Base-by-base conservation (phyloP, 2,888 invertebrate species). In the Oligia strigilis region DNA sequence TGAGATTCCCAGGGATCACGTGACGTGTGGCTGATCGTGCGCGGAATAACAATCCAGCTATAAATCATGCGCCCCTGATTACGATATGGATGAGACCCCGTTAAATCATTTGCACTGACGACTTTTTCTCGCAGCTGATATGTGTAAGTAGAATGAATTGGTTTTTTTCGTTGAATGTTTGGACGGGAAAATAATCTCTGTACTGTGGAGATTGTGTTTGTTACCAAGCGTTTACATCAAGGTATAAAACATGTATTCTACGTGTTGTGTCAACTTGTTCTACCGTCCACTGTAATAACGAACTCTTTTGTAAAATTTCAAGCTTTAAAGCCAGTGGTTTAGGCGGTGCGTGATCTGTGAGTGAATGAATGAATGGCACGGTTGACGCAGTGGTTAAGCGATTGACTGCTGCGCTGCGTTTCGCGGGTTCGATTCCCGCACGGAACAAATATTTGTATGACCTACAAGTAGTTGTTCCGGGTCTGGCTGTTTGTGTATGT, bases 21-120 rank as follows among this genome's bases (percentile, higher is more conserved):
- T 70, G 80, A 72, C 80, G 81, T 90, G 91, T 89, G 91, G 89
- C 87, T 87, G 89, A 90, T 90, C 92, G 91, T 92, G 93, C 87
- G 84, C 86, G 73, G 91, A 89, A 89, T 91, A 80, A 86, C 83
- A 91, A 91, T 86, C 87, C 80, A 77, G 84, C 90, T 70, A 85
- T 91, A 92, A 90, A 90, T 90, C 88, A 89, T 73, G 67, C 49
- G 65, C 55, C 79, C 75, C 79, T 84, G 85, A 85, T 87, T 89
- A 83, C 77, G 77, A 81, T 80, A 86, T 84, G 71, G 69, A 84
- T 81, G 85, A 89, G 85, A 84, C 88, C 73, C 84, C 84, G 84
- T 88, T 92, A 91, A 91, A 92, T 92, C 91, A 91, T 92, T 89
- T 88, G 80, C 72, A 72, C 72, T 79, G 75, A 79, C 72, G 79